Percentiles rank a stretch among this genome's conserved stretches.
phyloP scores from a whole-genome alignment of 1,140 invertebrate genomes.

The Dreissena rostriformis region DNA sequence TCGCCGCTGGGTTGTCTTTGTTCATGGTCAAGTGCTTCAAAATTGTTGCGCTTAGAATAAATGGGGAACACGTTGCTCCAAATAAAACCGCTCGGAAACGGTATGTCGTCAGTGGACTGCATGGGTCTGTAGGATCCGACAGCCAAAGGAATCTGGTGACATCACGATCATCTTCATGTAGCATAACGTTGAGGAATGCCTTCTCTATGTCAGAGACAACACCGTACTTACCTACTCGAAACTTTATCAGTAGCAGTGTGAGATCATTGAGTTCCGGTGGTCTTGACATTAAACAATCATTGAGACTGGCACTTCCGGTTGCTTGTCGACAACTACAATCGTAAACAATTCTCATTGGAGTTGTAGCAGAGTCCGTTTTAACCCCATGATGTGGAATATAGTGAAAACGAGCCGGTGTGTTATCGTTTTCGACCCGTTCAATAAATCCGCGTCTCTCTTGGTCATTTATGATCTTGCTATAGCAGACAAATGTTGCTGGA shows the following conservation, averaged over 20 bases:
- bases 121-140: background rate
- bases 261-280: background rate
- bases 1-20: background rate
- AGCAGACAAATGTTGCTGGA: background rate
- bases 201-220: background rate
- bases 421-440: background rate
- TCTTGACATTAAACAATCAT: background rate
- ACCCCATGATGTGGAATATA: background rate
- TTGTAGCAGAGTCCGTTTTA: background rate
- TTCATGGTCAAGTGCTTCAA: background rate
- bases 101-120: background rate
- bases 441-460: background rate
- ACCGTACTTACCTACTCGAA: background rate
- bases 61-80: background rate
- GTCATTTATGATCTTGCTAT: conserved; percentile 6
- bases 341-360: background rate
- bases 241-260: background rate
- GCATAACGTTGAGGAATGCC: background rate
- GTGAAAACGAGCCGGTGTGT: background rate
- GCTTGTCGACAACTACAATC: background rate
- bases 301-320: background rate
- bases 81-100: background rate
- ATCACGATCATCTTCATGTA: background rate
- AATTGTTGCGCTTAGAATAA: background rate
- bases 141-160: background rate